phyloP scores from a whole-genome alignment of 2,888 invertebrate species.

The Coremacera marginata region DNA sequence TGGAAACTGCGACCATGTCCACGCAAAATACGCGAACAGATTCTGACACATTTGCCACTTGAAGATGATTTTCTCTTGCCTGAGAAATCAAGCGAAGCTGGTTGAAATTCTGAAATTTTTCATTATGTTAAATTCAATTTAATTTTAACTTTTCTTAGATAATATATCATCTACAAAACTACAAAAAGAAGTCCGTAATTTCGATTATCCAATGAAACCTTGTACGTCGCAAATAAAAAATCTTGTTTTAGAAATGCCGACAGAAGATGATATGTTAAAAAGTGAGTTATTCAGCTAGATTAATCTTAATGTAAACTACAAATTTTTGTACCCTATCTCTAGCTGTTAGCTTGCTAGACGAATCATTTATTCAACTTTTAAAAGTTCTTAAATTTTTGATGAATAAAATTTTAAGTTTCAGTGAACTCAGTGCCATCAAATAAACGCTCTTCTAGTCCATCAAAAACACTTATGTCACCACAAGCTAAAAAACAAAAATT shows the following conservation, averaged over 20 bases:
- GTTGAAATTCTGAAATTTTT: not conserved
- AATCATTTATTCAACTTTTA: too few species aligned
- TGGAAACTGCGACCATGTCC: conserved; percentile 28
- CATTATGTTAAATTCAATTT: too few species aligned
- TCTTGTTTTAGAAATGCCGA: conserved; percentile 37
- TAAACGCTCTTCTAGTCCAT: not conserved
- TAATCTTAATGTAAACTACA: too few species aligned
- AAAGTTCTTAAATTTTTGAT: not conserved
- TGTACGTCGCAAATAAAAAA: conserved; percentile 27
- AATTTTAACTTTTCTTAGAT: not conserved
- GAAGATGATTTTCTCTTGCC: not conserved
- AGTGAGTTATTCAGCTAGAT: too few species aligned
- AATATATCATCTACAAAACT: not conserved
- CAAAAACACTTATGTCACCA: not conserved
- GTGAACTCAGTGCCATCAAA: not conserved
- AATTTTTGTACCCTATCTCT: too few species aligned
- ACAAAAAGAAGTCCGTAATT: not conserved
- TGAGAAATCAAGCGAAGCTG: not conserved
- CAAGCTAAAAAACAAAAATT: conserved; percentile 3
- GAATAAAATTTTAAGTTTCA: not conserved
- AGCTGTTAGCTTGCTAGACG: too few species aligned
- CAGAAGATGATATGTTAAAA: too few species aligned
- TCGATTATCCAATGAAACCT: conserved; percentile 30
- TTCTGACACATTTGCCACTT: not conserved
- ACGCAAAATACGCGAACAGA: not conserved